These are phyloP conservation scores for Micronycteris hirsuta DNA, from an alignment of 2,113 vertebrate genomes.

Conservation along the genomic window DNA sequence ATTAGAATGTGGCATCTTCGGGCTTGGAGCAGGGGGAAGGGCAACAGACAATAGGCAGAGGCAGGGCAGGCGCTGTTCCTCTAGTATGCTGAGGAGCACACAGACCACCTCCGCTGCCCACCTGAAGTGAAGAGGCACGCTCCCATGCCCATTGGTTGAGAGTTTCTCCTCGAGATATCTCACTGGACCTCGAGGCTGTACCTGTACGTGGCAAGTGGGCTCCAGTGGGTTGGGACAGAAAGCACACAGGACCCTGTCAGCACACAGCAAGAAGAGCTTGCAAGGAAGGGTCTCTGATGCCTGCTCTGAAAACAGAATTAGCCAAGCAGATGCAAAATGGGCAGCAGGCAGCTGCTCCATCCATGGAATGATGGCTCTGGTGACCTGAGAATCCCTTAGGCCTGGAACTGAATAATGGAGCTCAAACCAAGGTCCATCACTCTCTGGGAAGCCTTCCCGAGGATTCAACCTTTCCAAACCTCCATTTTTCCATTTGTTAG, in stretches of 20 bases:
- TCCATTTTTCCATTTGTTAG: neutral
- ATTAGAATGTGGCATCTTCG: neutral
- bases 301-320: neutral
- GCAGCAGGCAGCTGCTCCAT: neutral
- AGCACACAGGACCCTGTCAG: neutral
- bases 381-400: neutral
- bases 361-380: neutral
- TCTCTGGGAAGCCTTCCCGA: neutral
- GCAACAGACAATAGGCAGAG: too few species aligned
- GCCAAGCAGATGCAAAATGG: fast-evolving
- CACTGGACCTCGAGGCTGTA: neutral
- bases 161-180: neutral
- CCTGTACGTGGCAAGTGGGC: neutral
- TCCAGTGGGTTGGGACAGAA: neutral
- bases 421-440: neutral
- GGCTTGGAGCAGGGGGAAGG: too few species aligned
- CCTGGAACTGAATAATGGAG: neutral
- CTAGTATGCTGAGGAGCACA: neutral
- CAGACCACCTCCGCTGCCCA: neutral
- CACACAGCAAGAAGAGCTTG: neutral
- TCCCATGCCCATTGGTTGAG: neutral
- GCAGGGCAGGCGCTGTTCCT: neutral
- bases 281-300: neutral
- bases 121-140: neutral
- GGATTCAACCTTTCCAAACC: neutral